Evolutionary conservation across 2,797 vertebrate species (phyloP).

Genomic region (Macrochelys suwanniensis): DNA sequence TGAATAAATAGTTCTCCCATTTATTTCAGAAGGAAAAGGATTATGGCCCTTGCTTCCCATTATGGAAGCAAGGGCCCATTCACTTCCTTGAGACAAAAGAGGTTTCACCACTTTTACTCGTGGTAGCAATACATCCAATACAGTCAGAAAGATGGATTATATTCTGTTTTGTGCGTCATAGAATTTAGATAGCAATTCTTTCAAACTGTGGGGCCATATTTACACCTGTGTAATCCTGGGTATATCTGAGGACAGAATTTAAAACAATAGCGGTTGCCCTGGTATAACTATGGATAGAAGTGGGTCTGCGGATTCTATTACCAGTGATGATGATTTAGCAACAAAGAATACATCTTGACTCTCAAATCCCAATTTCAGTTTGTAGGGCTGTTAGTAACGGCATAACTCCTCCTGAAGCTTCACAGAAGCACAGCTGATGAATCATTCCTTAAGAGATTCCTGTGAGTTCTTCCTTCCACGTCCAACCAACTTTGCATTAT

Average conservation of each 20-base stretch:
- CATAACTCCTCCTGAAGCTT: neutral
- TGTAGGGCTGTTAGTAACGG: neutral
- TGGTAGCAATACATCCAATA: neutral
- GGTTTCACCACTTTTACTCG: neutral
- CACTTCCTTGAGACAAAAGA: neutral
- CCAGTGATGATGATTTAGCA: neutral
- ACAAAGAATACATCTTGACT: neutral
- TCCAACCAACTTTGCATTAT: neutral
- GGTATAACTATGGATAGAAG: neutral
- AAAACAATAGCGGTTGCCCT: neutral
- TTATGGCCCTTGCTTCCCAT: neutral
- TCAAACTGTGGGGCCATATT: neutral
- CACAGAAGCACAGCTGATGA: neutral
- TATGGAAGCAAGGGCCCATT: neutral
- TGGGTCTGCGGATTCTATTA: fast-evolving
- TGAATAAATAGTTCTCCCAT: neutral
- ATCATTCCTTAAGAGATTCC: neutral
- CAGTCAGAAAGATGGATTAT: neutral
- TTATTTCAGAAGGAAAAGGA: neutral
- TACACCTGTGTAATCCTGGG: neutral
- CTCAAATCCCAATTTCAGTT: neutral
- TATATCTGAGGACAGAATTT: neutral
- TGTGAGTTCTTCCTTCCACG: neutral
- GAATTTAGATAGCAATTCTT: neutral
- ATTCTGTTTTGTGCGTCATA: neutral